Base-by-base conservation (phyloP, 1,140 invertebrate genomes). In the Caenorhabditis remanei region DNA sequence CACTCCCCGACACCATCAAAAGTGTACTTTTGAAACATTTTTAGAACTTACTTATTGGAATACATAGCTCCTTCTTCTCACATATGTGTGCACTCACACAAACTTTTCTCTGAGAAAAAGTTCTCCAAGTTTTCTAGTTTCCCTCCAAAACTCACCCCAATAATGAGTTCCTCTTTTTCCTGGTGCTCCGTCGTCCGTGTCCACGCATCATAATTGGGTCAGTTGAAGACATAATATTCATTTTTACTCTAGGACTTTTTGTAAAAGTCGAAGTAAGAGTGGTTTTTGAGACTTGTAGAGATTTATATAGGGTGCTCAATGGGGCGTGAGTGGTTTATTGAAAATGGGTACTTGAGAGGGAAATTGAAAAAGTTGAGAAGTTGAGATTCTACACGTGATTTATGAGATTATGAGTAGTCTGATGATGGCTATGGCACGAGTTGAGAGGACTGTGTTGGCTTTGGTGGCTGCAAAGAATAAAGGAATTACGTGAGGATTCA, bases 81-180 rank as follows among this genome's bases (percentile, higher is more conserved):
- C 50, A 53, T 53, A 16, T 13, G 50, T 53, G 9, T 13, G 16
- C 9, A 2, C 9, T 53, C 9, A 53, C 0, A 53, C 0, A 13
- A 16, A 13, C 50, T 53, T 53, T 53, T 53, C 32, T 40, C 61
- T 5, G 11, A 32, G 11, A 65, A 65, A 65, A 65, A 65, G 8
- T 8, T 53, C 9, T 16, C 13, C 5, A 53, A 53, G 11, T 14
- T 14, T 53, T 11, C 16, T 53, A 53, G 32, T 32, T 32, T 32
- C 32, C 32, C 32, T 32, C 32, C 14, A 24, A 58, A 63, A 63
- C 61, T 43, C 8, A 71, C 65, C 65, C 65, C 65, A 71, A 16
- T 71, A 71, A 71, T 46, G 65, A 71, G 65, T 46, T 71, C 41
- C 65, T 43, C 65, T 71, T 71, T 16, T 71, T 71, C 16, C 65